These are phyloP conservation scores for Mormyrus iriodes DNA, from an alignment of 2,113 vertebrate species.

Conservation along the genomic window DNA sequence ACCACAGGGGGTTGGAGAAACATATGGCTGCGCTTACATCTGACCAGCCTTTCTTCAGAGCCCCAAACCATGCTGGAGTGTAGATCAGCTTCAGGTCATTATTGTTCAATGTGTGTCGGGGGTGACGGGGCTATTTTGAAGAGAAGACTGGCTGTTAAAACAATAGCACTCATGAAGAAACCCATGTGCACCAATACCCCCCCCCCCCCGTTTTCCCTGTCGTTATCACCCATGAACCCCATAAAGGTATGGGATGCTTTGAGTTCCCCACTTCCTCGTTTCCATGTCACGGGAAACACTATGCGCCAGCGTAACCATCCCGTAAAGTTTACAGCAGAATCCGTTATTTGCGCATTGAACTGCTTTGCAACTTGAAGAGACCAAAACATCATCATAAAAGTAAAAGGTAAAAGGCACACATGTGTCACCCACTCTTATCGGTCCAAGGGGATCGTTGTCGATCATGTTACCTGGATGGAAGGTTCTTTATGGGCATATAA, in stretches of 20 bases:
- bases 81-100: conserved; percentile 23
- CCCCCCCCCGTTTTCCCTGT: neutral
- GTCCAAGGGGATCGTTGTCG: neutral
- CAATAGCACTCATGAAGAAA: neutral
- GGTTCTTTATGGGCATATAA: neutral
- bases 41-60: conserved; percentile 7
- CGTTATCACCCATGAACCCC: neutral
- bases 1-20: conserved; percentile 50
- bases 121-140: neutral
- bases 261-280: neutral
- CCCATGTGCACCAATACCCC: neutral
- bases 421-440: neutral
- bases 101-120: conserved; percentile 9
- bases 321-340: neutral
- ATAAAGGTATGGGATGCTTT: neutral
- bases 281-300: neutral
- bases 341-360: neutral
- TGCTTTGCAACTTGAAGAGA: neutral
- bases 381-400: neutral
- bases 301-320: neutral
- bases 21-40: conserved; percentile 57
- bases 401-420: neutral
- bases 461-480: neutral
- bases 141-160: conserved; percentile 4
- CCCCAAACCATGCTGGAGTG: conserved; percentile 11